A percentile compares a stretch with the other conserved stretches of the same genome.
Conservation (phyloP, 2,113 vertebrate species). For the Caloenas nicobarica region DNA sequence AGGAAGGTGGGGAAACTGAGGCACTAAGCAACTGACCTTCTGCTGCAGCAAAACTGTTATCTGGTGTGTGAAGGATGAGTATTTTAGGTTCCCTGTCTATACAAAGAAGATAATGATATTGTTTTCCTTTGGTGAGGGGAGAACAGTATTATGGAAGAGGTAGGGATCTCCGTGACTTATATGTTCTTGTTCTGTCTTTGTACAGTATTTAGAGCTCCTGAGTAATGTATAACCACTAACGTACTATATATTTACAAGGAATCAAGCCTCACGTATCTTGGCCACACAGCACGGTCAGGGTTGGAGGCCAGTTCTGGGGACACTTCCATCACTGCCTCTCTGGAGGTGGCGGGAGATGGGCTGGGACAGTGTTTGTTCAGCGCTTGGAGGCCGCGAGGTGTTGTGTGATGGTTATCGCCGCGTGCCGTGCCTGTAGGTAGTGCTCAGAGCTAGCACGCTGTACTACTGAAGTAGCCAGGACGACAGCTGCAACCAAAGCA, state of each 20-base stretch:
- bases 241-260: not conserved
- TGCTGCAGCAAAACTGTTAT: not conserved
- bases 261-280: not conserved
- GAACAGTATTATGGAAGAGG: not conserved
- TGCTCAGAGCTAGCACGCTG: not conserved
- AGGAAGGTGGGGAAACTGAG: not conserved
- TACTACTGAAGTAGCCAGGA: conserved; percentile 57
- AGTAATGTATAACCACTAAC: not conserved
- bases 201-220: not conserved
- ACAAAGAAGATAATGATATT: not conserved
- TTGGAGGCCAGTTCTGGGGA: not conserved
- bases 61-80: not conserved
- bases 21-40: not conserved
- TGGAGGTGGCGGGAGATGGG: conserved; percentile 42
- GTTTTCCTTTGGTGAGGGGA: not conserved
- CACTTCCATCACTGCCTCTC: not conserved
- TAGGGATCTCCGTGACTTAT: not conserved
- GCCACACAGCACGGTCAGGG: not conserved
- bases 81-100: not conserved
- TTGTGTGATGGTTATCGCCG: not conserved
- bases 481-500: conserved; percentile 41
- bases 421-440: not conserved
- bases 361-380: conserved; percentile 37
- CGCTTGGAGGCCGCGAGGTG: conserved; percentile 17
- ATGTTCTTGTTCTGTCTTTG: not conserved